These are phyloP conservation scores for Octodon degus DNA, from an alignment of 2,113 vertebrate species.

Conservation along the genomic window DNA sequence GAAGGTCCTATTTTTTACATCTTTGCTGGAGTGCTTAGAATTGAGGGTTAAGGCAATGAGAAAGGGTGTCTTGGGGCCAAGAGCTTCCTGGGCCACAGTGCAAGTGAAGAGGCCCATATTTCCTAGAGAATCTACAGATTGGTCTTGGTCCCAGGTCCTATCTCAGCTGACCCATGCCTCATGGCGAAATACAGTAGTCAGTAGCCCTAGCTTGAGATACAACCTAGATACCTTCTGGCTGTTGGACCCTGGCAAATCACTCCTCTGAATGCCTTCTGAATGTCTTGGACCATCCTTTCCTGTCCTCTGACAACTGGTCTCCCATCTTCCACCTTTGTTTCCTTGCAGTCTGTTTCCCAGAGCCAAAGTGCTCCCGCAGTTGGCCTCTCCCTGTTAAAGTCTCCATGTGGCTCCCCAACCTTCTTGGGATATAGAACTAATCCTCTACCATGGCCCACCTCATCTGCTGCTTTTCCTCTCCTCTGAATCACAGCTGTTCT, in stretches of 20 bases:
- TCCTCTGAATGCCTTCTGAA: not conserved
- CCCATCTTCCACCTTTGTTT: not conserved
- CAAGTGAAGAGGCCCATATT: not conserved
- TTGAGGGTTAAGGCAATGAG: not conserved
- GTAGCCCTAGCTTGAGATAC: not conserved
- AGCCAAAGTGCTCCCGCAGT: not conserved
- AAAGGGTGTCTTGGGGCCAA: not conserved
- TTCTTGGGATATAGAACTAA: not conserved
- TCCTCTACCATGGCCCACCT: not conserved
- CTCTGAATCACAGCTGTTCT: not conserved
- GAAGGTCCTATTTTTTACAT: conserved; percentile 62
- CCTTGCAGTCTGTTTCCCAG: not conserved
- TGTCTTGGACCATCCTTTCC: not conserved
- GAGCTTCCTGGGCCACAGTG: not conserved
- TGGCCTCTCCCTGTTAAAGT: not conserved
- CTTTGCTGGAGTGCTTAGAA: conserved; percentile 26
- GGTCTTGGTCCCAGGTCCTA: not conserved
- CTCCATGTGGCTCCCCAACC: not conserved
- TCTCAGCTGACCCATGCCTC: not conserved
- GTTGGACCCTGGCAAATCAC: not conserved
- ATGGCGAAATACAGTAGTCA: not conserved
- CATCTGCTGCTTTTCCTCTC: not conserved
- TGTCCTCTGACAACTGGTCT: not conserved
- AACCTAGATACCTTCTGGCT: not conserved
- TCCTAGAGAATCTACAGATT: not conserved